These are phyloP conservation scores for Melinaea marsaeus DNA, from an alignment of 2,888 invertebrate species.

Conservation along the genomic window DNA sequence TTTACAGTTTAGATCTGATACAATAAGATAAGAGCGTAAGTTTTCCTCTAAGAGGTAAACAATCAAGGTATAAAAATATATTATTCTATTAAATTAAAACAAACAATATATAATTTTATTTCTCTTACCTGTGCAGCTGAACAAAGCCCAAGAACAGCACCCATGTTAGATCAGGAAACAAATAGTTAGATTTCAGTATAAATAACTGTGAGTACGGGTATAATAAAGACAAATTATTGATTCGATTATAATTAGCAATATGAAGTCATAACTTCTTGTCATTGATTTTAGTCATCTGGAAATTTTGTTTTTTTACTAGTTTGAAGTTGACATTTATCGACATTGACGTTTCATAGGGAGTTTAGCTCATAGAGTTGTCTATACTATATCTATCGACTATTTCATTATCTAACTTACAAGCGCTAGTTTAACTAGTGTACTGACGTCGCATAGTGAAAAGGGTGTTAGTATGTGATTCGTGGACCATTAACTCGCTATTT, in stretches of 20 bases:
- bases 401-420: too few species aligned
- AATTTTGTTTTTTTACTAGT: background rate
- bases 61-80: background rate
- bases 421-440: too few species aligned
- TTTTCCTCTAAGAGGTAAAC: background rate
- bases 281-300: constrained; percentile 8
- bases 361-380: too few species aligned
- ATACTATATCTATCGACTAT: too few species aligned
- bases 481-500: too few species aligned
- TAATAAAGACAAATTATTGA: too few species aligned
- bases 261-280: background rate
- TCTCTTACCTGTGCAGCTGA: constrained; percentile 79
- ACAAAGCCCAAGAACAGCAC: constrained; percentile 80
- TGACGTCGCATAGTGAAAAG: too few species aligned
- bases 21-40: background rate
- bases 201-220: background rate
- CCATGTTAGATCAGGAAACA: constrained; percentile 60
- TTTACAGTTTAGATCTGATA: background rate
- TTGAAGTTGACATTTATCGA: background rate
- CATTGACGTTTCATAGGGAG: too few species aligned
- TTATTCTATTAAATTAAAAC: constrained; percentile 7
- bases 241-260: too few species aligned
- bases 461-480: too few species aligned
- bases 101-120: constrained; percentile 24
- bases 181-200: background rate